A percentile compares a stretch with the other conserved stretches of the same genome.
These are phyloP conservation scores for Drosophila guanche DNA, from an alignment of 1,140 invertebrate genomes.

Conservation along the genomic window DNA sequence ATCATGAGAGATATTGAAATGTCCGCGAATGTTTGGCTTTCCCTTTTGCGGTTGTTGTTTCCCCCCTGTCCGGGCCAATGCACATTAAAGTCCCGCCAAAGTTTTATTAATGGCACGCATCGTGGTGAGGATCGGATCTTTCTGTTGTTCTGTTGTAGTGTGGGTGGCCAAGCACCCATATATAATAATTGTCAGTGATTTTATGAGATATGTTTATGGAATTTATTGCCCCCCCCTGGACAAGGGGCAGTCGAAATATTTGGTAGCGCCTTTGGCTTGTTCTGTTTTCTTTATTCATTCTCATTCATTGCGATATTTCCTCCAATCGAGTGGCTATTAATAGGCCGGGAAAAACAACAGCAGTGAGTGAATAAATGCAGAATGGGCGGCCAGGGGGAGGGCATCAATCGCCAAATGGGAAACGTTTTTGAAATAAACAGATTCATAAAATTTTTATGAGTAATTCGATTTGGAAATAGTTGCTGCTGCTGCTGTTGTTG, in stretches of 20 bases:
- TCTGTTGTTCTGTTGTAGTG: slow-evolving; percentile 24
- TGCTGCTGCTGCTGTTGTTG: slow-evolving; percentile 20
- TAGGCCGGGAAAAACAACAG: slow-evolving; percentile 29
- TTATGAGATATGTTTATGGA: slow-evolving; percentile 26
- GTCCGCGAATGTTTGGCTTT: slow-evolving; percentile 28
- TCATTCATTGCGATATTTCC: slow-evolving; percentile 56
- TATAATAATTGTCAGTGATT: neutral
- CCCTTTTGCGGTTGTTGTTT: slow-evolving; percentile 3
- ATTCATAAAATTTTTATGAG: slow-evolving; percentile 78
- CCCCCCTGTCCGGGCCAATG: slow-evolving; percentile 39
- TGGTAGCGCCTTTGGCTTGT: slow-evolving; percentile 39
- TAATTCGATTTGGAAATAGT: slow-evolving; percentile 63
- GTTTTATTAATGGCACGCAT: slow-evolving; percentile 75
- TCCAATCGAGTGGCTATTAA: slow-evolving; percentile 43
- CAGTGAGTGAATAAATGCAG: slow-evolving; percentile 16
- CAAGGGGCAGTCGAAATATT: slow-evolving; percentile 5
- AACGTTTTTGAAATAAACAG: slow-evolving; percentile 69
- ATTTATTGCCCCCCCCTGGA: slow-evolving; percentile 13
- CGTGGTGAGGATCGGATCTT: slow-evolving; percentile 11
- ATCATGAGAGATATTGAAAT: slow-evolving; percentile 64
- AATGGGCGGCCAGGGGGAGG: slow-evolving; percentile 16
- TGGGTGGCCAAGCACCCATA: slow-evolving; percentile 3
- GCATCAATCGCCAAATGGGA: slow-evolving; percentile 34
- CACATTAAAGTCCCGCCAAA: slow-evolving; percentile 47
- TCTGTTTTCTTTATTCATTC: slow-evolving; percentile 60